A percentile compares a stretch with the other conserved stretches of the same genome.
Conservation (phyloP, 2,113 vertebrate genomes). For the zebrafish (Danio rerio) region GRCz12tu NC_133194.1:17766001-17766500, state of each 20-base stretch:
- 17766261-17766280: neutral
- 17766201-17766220: neutral
- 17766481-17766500: neutral
- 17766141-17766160: constrained; percentile 52
- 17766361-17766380: too few species aligned
- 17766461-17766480: neutral
- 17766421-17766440: too few species aligned
- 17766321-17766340: neutral
- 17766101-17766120: constrained; percentile 84
- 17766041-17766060: constrained; percentile 55
- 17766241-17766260: neutral
- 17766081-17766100: constrained; percentile 60
- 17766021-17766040: constrained; percentile 70
- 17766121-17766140: constrained; percentile 82
- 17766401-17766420: too few species aligned
- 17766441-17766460: too few species aligned
- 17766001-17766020: constrained; percentile 39
- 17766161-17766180: constrained; percentile 5
- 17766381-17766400: too few species aligned
- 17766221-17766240: neutral
- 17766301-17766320: neutral
- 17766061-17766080: constrained; percentile 40
- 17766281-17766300: neutral
- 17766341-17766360: neutral
- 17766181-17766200: neutral